phyloP scores from a whole-genome alignment of 1,140 invertebrate genomes.

The Whitmania pigra region DNA sequence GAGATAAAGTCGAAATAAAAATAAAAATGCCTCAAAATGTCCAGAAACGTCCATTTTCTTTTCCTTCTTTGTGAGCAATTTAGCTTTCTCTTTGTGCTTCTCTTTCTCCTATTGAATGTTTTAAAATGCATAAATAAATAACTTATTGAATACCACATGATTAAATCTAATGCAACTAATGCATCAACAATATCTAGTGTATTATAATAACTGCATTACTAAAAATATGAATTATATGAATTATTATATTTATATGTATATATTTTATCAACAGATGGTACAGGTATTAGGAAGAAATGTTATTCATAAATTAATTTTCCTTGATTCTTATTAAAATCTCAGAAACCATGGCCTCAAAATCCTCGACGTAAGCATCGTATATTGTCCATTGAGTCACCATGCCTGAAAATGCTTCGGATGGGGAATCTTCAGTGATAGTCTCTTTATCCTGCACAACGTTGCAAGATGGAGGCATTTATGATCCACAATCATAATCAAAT shows the following conservation, averaged over 20 bases:
- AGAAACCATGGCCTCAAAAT: constrained; percentile 41
- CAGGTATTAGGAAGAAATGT: too few species aligned
- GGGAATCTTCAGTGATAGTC: constrained; percentile 75
- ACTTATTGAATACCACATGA: not conserved
- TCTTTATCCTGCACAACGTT: constrained; percentile 41
- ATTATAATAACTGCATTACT: too few species aligned
- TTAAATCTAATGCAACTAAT: too few species aligned
- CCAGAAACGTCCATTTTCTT: constrained; percentile 7
- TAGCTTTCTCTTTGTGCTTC: not conserved
- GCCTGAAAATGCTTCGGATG: constrained; percentile 58
- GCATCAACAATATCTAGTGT: too few species aligned
- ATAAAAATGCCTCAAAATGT: not conserved
- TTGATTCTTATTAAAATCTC: not conserved
- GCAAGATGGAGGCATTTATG: too few species aligned
- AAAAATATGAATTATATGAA: too few species aligned
- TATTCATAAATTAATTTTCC: too few species aligned
- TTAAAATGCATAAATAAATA: not conserved
- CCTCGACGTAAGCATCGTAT: constrained; percentile 62
- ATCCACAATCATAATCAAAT: too few species aligned
- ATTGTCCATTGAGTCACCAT: constrained; percentile 76
- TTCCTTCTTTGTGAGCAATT: not conserved
- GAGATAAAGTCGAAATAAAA: too few species aligned
- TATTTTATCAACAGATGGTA: too few species aligned
- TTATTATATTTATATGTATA: too few species aligned
- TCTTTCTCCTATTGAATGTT: not conserved